Evolutionary conservation across 2,888 invertebrate species (phyloP).

Genomic region (Hirtodrosophila duncani): DNA sequence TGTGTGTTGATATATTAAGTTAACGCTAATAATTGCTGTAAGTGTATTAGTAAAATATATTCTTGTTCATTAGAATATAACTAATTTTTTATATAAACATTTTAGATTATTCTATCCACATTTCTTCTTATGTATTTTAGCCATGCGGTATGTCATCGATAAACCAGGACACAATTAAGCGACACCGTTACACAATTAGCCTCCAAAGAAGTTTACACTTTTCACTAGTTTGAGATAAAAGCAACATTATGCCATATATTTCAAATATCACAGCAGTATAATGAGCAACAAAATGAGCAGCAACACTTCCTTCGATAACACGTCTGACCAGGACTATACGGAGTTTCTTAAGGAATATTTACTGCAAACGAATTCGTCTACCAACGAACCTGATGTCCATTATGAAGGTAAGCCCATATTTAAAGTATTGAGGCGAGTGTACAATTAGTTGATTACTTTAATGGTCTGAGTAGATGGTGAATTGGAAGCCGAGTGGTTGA

Average conservation of each 20-base stretch:
- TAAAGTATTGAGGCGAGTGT: too few relatives aligned
- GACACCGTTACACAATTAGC: neutral
- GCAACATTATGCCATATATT: slow-evolving; percentile 55
- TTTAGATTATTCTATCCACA: too few relatives aligned
- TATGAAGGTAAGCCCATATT: slow-evolving; percentile 72
- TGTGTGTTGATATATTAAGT: too few relatives aligned
- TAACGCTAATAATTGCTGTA: too few relatives aligned
- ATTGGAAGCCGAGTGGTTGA: slow-evolving; percentile 80
- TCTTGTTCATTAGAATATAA: too few relatives aligned
- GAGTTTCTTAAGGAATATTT: slow-evolving; percentile 77
- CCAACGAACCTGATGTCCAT: slow-evolving; percentile 75
- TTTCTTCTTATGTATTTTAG: too few relatives aligned
- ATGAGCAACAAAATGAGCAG: slow-evolving; percentile 64
- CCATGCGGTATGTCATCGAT: too few relatives aligned
- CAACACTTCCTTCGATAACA: slow-evolving; percentile 73
- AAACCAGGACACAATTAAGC: neutral
- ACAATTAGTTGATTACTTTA: neutral
- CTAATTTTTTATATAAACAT: too few relatives aligned
- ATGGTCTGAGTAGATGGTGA: slow-evolving; percentile 78
- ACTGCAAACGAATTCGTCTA: slow-evolving; percentile 72
- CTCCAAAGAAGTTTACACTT: neutral
- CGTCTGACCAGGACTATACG: slow-evolving; percentile 76
- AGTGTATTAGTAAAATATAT: too few relatives aligned
- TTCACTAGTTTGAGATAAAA: slow-evolving; percentile 31
- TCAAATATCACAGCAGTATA: slow-evolving; percentile 32